Conservation (phyloP, 2,797 vertebrate genomes). For the Ctenopoma kingsleyae region DNA sequence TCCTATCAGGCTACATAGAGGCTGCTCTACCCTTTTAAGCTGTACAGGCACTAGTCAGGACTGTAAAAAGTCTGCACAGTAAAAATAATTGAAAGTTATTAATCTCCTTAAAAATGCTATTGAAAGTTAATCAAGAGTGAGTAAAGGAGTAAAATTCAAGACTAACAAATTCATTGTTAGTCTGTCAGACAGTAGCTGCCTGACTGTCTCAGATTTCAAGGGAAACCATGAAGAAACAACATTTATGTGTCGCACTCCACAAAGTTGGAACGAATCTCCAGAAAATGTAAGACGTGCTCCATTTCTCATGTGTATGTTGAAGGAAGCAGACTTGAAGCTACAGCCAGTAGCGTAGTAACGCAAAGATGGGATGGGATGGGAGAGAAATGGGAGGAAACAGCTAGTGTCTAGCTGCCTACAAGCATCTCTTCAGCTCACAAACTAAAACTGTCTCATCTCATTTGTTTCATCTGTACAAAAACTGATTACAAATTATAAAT, state of each 20-base stretch:
- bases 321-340: neutral
- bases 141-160: no score
- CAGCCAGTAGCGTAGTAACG: neutral
- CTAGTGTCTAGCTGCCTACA: neutral
- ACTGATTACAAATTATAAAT: neutral
- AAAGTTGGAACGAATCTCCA: slow-evolving; percentile 14
- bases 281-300: neutral
- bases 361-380: no score
- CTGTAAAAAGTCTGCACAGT: neutral
- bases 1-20: neutral
- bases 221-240: neutral
- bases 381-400: neutral
- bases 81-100: neutral
- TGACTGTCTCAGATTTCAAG: slow-evolving; percentile 1
- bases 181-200: no score
- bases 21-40: neutral
- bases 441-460: no score
- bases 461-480: no score
- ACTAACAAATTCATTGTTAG: no score
- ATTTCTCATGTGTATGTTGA: no score
- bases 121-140: neutral
- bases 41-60: neutral
- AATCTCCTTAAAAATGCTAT: no score
- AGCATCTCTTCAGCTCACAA: no score
- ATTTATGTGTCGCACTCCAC: neutral